Base-by-base conservation (phyloP, 2,797 vertebrate species). In the Ptychadena robeensis region DNA sequence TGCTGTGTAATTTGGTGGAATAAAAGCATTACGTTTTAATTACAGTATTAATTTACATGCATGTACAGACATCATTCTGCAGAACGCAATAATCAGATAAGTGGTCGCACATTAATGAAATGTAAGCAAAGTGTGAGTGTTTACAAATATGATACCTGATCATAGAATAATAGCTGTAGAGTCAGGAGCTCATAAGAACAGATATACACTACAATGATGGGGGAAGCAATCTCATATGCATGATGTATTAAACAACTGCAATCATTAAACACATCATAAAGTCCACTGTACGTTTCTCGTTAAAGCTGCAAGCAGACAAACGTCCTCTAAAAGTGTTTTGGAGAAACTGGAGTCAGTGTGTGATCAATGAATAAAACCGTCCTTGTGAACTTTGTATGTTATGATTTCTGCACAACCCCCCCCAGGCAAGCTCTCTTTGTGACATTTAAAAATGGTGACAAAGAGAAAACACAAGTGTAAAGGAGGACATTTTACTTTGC, bases 181-280 rank as follows among this genome's bases (percentile, higher is more conserved):
- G n/a, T 25, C 10, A 9, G 37, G 32, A 32, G 59, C 31, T 38
- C 38, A 28, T 31, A 65, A 44, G 25, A 25, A 66, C 18, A 30
- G 76, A 34, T 37, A 68, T 2, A 59, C 11, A 35, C 40, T 57
- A 68, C 30, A 57, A n/a, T 69, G 30, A 68, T 35, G 65, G 65
- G 65, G 76, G 31, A 40, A 32, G 66, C 48, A 32, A 79, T 79
- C 28, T 68, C 38, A 68, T 67, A 78, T 78, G 40, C 75, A 67
- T 25, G 63, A 78, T 78, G 75, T 67, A 64, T 67, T 57, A 68
- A 79, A 67, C 40, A 57, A 79, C 76, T 79, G 76, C 76, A 79
- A 79, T 71, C 77, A 80, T 80, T 80, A 80, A 80, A 80, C 67
- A 70, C 67, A 59, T 71, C 67, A 80, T 80, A 70, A 70, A 71